Conservation (phyloP, 2,113 vertebrate species). For the Lipophrys pholis region DNA sequence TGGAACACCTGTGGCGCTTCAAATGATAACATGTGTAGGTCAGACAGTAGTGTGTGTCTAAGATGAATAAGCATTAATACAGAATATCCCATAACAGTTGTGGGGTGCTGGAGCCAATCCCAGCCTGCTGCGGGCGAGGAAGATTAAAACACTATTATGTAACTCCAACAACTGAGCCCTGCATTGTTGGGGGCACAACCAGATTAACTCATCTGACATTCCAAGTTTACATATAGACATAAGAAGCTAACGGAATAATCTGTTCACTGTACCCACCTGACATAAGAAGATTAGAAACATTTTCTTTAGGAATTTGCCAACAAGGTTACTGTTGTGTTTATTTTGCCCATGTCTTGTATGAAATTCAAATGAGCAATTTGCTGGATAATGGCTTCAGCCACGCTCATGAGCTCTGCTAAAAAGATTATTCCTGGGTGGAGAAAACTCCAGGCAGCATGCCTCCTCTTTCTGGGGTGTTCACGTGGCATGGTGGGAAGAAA, state of each 20-base stretch:
- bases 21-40: too few species aligned
- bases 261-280: neutral
- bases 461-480: neutral
- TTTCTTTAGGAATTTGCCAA: neutral
- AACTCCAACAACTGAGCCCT: neutral
- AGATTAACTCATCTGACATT: slow-evolving; percentile 18
- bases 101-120: too few species aligned
- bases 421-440: neutral
- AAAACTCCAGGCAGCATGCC: neutral
- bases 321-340: neutral
- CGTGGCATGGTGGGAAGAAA: neutral
- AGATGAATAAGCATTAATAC: too few species aligned
- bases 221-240: neutral
- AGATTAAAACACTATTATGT: neutral
- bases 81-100: too few species aligned
- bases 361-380: too few species aligned
- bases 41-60: too few species aligned
- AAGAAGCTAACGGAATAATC: too few species aligned
- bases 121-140: too few species aligned
- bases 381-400: too few species aligned
- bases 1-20: too few species aligned
- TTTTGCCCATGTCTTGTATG: too few species aligned
- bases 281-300: neutral
- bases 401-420: slow-evolving; percentile 4
- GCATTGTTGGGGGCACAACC: neutral